Evolutionary conservation across 2,113 vertebrate genomes (phyloP).

Genomic region (Ctenodactylus gundi): DNA sequence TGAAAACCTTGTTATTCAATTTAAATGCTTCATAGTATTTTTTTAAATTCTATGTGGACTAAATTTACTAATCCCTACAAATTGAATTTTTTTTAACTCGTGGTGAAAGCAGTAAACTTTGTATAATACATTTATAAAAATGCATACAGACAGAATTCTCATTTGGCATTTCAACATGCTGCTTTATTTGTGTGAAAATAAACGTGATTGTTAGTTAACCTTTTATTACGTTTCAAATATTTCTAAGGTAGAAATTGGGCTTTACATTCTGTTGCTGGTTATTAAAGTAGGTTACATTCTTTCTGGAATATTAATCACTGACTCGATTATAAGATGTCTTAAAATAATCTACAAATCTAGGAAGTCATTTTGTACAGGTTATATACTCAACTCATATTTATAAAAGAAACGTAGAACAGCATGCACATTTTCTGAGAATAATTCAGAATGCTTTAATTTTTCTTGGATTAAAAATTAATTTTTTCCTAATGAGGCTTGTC

Average conservation of each 20-base stretch:
- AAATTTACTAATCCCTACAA: background rate
- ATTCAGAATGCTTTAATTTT: conserved; percentile 14
- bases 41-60: background rate
- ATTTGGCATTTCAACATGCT: background rate
- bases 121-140: background rate
- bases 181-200: background rate
- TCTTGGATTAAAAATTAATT: background rate
- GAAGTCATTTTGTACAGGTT: background rate
- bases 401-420: background rate
- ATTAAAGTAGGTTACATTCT: background rate
- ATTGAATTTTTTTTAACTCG: background rate
- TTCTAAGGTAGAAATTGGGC: background rate
- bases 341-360: background rate
- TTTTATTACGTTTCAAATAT: background rate
- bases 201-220: background rate
- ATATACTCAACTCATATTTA: background rate
- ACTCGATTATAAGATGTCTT: background rate
- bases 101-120: background rate
- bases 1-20: background rate
- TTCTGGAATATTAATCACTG: background rate
- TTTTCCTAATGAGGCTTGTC: background rate
- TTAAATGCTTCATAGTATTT: background rate
- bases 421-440: background rate
- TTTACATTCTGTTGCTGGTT: background rate
- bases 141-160: background rate